These are phyloP conservation scores for Zygothrica quintamaculata DNA, from an alignment of 2,888 invertebrate genomes.

Conservation along the genomic window DNA sequence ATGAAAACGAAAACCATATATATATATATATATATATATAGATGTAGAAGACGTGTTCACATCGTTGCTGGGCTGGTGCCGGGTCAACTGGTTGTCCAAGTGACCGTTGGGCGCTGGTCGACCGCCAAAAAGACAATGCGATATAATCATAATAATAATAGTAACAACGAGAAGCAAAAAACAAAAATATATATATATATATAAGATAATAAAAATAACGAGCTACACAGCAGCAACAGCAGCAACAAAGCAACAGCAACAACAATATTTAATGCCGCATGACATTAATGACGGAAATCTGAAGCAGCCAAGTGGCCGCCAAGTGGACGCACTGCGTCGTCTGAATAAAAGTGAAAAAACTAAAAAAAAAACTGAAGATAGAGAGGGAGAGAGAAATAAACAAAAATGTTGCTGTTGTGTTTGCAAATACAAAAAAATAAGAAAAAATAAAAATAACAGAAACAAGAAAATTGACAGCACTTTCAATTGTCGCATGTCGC, in stretches of 20 bases:
- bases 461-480: constrained; percentile 67
- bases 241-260: constrained; percentile 21
- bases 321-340: constrained; percentile 41
- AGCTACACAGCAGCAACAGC: constrained; percentile 34
- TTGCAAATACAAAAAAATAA: background rate
- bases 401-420: constrained; percentile 15
- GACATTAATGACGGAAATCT: constrained; percentile 78
- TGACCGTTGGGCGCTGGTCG: constrained; percentile 42
- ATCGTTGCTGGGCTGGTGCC: constrained; percentile 29
- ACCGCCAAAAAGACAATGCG: constrained; percentile 58
- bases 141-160: constrained; percentile 57
- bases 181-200: background rate
- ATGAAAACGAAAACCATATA: constrained; percentile 40
- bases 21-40: too few species aligned
- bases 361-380: constrained; percentile 27
- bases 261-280: constrained; percentile 73
- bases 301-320: constrained; percentile 57
- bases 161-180: constrained; percentile 12
- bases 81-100: constrained; percentile 51
- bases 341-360: background rate
- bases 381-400: constrained; percentile 7
- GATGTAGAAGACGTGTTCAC: constrained; percentile 34
- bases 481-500: constrained; percentile 71
- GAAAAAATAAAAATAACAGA: constrained; percentile 14
- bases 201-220: constrained; percentile 39